Base-by-base conservation (phyloP, 35 echinoderm and acorn worm species). In the Heliocidaris tuberculata region DNA sequence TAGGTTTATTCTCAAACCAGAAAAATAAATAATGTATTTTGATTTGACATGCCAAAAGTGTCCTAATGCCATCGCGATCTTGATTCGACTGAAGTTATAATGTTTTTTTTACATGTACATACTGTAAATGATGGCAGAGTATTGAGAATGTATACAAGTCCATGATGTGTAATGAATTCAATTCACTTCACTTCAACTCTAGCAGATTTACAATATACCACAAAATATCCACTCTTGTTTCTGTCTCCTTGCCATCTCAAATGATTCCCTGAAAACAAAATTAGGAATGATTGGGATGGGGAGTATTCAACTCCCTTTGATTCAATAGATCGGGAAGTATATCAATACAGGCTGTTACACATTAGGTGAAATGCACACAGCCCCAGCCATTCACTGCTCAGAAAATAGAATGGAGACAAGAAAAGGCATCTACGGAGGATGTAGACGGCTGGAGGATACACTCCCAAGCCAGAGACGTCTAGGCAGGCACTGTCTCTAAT, bases 301-400 rank as follows among this genome's bases (percentile, higher is more conserved):
- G 35, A 42, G 65, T 78, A 78, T 78, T 78, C 65, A 78, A 78
- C 65, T 78, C 3, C 21, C 19, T 21, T n/a, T 78, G 65, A 78
- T 78, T 21, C 65, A 78, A 78, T n/a, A 19, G 65, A 78, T 78
- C 17, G 65, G 2, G 21, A 78, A 21, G 27, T 78, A 78, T 78
- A 78, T 78, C 65, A 78, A 78, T 78, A n/a, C 65, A 19, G 65
- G 65, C 65, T 21, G 65, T 78, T 78, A 78, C 65, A 78, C 65
- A 78, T 78, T 78, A 78, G 65, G 65, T 78, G 65, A 78, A 78
- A 78, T 78, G 65, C 65, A 78, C 65, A 78, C 65, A 78, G 27
- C 65, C 21, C 4, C 21, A 78, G 65, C 65, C 65, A 78, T 78
- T 78, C 65, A n/a, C 65, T 78, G 2, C 27, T 78, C 65, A n/a